Percentiles rank a stretch among this genome's conserved stretches.
These are phyloP conservation scores for Campoletis sonorensis DNA, from an alignment of 1,140 invertebrate genomes.

Conservation along the genomic window DNA sequence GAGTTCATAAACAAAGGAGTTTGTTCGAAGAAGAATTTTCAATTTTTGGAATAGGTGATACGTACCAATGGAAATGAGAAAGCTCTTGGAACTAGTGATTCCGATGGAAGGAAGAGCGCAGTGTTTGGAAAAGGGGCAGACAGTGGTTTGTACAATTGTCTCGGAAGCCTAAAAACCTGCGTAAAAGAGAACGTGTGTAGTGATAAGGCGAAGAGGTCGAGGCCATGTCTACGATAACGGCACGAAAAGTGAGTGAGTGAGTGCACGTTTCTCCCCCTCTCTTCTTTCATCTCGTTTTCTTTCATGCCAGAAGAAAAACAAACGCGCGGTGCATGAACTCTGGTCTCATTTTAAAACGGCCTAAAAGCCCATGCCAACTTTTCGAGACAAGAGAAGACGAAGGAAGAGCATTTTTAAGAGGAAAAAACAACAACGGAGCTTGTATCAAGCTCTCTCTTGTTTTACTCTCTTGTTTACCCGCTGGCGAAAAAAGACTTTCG, in stretches of 20 bases:
- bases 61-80: neutral
- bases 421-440: constrained; percentile 5
- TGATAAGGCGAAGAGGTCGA: neutral
- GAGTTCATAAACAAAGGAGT: neutral
- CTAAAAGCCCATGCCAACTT: constrained; percentile 50
- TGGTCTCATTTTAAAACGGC: constrained; percentile 51
- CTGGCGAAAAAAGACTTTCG: constrained; percentile 12
- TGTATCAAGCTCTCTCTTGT: neutral
- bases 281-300: neutral
- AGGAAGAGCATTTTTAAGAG: neutral
- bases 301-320: constrained; percentile 41
- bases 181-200: neutral
- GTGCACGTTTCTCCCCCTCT: neutral
- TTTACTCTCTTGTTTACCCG: neutral
- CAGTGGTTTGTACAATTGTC: constrained; percentile 3
- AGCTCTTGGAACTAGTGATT: neutral
- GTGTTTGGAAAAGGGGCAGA: neutral
- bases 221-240: constrained; percentile 17
- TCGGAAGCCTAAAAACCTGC: neutral
- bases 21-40: neutral
- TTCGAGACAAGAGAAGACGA: constrained; percentile 25
- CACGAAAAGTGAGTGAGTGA: constrained; percentile 11
- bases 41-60: constrained; percentile 2
- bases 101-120: neutral
- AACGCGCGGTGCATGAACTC: constrained; percentile 52